Evolutionary conservation across 2,888 invertebrate genomes (phyloP).

Genomic region (Colostygia pectinataria): DNA sequence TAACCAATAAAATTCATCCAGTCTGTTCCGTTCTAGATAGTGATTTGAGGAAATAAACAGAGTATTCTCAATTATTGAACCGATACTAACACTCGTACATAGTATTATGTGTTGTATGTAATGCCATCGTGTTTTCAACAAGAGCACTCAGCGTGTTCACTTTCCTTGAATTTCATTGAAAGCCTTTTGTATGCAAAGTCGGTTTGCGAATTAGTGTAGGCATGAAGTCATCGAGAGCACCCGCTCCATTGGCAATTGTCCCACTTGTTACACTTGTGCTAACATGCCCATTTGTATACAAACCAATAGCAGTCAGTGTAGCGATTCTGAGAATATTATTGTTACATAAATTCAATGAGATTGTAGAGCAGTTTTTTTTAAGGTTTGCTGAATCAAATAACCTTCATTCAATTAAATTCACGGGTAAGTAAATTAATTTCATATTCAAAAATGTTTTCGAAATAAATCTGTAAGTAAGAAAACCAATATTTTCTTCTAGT

Average conservation of each 20-base stretch:
- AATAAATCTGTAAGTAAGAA: too few relatives aligned
- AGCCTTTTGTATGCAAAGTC: slow-evolving; percentile 31
- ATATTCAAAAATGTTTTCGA: background rate
- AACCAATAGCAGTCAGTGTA: slow-evolving; percentile 11
- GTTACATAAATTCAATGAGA: slow-evolving; percentile 13
- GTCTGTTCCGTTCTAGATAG: too few relatives aligned
- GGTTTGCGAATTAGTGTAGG: slow-evolving; percentile 12
- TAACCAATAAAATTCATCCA: too few relatives aligned
- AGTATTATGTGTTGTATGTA: too few relatives aligned
- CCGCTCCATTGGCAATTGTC: slow-evolving; percentile 60
- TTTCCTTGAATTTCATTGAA: slow-evolving; percentile 4
- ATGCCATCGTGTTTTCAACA: background rate
- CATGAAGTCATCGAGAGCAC: slow-evolving; percentile 52
- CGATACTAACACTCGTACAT: too few relatives aligned
- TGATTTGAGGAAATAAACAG: too few relatives aligned
- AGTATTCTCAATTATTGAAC: too few relatives aligned
- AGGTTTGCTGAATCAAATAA: background rate
- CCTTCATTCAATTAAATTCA: background rate
- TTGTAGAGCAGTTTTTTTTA: slow-evolving; percentile 1
- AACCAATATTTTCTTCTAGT: too few relatives aligned
- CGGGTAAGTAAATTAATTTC: background rate
- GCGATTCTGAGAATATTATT: slow-evolving; percentile 15
- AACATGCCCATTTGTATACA: slow-evolving; percentile 26
- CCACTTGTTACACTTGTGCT: slow-evolving; percentile 48
- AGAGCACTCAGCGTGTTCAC: background rate